phyloP scores from a whole-genome alignment of 2,113 vertebrate species.

The Pygoscelis adeliae region DNA sequence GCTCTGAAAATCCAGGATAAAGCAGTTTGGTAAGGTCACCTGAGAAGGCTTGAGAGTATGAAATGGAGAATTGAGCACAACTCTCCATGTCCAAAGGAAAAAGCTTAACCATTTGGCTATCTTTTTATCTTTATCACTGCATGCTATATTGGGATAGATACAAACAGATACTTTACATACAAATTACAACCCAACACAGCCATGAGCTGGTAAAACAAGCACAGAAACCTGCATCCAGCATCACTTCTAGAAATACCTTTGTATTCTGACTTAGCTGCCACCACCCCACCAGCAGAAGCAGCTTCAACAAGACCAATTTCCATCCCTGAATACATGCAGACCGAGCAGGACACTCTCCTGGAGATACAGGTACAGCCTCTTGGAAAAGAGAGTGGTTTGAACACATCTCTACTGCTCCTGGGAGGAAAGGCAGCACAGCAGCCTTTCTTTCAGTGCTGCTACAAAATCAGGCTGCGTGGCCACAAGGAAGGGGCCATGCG shows the following conservation, averaged over 20 bases:
- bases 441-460: neutral
- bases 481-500: too few relatives aligned
- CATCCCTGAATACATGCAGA: fast-evolving
- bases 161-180: neutral
- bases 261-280: neutral
- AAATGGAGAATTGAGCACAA: neutral
- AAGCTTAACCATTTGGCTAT: neutral
- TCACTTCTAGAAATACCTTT: neutral
- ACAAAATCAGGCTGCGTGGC: fast-evolving
- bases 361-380: neutral
- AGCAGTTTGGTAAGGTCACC: neutral
- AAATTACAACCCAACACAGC: neutral
- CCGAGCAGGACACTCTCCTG: neutral
- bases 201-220: neutral
- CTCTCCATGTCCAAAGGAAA: neutral
- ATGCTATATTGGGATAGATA: neutral
- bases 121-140: neutral
- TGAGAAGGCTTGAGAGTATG: neutral
- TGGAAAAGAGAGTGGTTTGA: neutral
- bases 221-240: neutral
- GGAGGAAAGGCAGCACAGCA: neutral
- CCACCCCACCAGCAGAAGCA: neutral
- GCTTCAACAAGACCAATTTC: neutral
- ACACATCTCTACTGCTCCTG: neutral
- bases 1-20: neutral